phyloP scores from a whole-genome alignment of 2,113 vertebrate species.

The Ophiodon elongatus region DNA sequence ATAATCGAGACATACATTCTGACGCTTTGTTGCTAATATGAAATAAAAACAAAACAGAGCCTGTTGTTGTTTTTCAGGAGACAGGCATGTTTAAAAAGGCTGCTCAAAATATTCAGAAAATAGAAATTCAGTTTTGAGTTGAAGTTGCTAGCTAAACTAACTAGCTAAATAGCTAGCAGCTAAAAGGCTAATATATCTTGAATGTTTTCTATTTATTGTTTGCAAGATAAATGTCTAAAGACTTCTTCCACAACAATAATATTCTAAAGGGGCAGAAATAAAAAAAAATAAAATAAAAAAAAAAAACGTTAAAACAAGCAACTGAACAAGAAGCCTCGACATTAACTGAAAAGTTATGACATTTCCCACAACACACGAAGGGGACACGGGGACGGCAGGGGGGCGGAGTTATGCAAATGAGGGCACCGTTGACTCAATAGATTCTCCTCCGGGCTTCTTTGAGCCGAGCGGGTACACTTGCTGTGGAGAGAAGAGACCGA shows the following conservation, averaged over 20 bases:
- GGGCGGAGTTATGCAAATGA: constrained; percentile 81
- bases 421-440: constrained; percentile 58
- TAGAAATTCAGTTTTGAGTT: neutral
- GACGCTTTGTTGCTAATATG: neutral
- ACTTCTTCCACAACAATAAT: neutral
- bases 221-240: neutral
- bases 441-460: constrained; percentile 53
- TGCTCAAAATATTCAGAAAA: neutral
- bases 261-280: neutral
- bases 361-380: constrained; percentile 44
- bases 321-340: neutral
- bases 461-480: constrained; percentile 64
- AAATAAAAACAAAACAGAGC: neutral
- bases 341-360: rapidly evolving
- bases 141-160: neutral
- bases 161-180: neutral
- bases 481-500: constrained; percentile 44
- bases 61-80: neutral
- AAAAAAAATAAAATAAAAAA: neutral
- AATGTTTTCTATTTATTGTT: neutral
- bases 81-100: neutral
- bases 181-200: neutral
- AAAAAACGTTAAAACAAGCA: neutral
- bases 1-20: too few relatives aligned
- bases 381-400: neutral